Base-by-base conservation (phyloP, 2,113 vertebrate genomes). In the Barnardius zonarius region DNA sequence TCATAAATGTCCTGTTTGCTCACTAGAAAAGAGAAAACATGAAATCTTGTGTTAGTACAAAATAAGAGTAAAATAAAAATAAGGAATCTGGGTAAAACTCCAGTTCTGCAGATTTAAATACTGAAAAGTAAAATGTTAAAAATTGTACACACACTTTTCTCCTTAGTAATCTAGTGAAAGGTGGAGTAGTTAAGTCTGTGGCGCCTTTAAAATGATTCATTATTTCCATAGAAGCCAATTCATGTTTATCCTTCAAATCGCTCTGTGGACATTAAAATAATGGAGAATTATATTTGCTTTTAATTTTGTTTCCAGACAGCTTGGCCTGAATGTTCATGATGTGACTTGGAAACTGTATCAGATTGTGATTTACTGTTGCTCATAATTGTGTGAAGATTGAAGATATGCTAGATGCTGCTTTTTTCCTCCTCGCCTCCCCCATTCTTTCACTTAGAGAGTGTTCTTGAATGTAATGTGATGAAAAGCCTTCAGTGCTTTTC, bases 291-390 rank as follows among this genome's bases (percentile, higher is more conserved):
- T 96, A 93, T 97, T 97, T 96, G 94, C 96, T 96, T 97, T 97
- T 96, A 96, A 97, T 97, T 97, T 97, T 96, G 70, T 97, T 97
- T 97, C 95, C 97, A 97, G 96, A 95, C 93, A 87, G 66, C 93
- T 97, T 97, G 95, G 95, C 97, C 80, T 84, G 85, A 86, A 77
- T 30, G 17, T 94, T 97, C 94, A 89, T 95, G 91, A 96, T 96
- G 92, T 97, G 96, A 96, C 92, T 97, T 97, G 97, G 97, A 97
- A 96, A 95, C 95, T 91, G 10, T 90, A 97, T 96, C 85, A 78
- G 15, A 86, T 83, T 59, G 62, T 95, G 89, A 96, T 96, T 95
- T 96, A 97, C 78, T 94, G 85, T 81, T 92, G 80, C 89, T 95
- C 31, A 1, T 96, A 92, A 94, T 95, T 87, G 85, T 93, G 83